Evolutionary conservation across 2,797 vertebrate genomes (phyloP), one percentile per base, ranked within the genome.

Genomic region (Lepus townsendii): DNA sequence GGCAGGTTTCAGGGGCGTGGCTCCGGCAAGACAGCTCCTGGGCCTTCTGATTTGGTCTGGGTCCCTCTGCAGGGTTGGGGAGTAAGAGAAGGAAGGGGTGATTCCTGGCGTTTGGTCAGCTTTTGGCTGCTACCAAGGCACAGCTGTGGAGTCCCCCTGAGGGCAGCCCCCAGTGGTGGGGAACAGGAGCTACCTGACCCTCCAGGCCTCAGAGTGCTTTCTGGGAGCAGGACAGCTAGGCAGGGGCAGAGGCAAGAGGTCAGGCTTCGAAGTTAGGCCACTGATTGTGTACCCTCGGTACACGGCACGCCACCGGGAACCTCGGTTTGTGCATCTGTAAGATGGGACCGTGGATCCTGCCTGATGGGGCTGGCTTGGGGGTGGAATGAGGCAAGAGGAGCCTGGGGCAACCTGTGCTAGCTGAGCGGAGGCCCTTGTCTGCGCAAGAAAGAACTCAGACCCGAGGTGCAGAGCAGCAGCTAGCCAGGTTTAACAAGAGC

Each of bases 21-120:
- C 20, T 1, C 69, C 72, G 68, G 19, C 9, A 71, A 22, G 54
- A 65, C 50, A 66, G 52, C 63, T 93, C n/a, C 16, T 66, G 68
- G 60, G 52, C 65, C 83, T 50, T 63, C 66, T 86, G 52, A 80
- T 93, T 85, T 94, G 54, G 73, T 78, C 66, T 78, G 78, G 82
- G 65, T 76, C 65, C 63, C 38, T 72, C 78, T 47, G 77, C 27
- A 52, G n/a, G 80, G 88, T 62, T 2, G 69, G 80, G 88, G 32
- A 95, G 62, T 65, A 66, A 89, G 50, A 84, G 83, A 91, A 75
- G 26, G 32, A 73, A 90, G 47, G 60, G 47, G 50, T 26, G 63
- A 57, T 50, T 54, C 83, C 69, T 85, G 60, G 62, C 52, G 13
- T 78, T 57, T 83, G 83, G 83, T n/a, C 65, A 92, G 24, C 30